These are phyloP conservation scores for Macroteleia sp. DNA, from an alignment of 2,888 invertebrate species.

Conservation along the genomic window DNA sequence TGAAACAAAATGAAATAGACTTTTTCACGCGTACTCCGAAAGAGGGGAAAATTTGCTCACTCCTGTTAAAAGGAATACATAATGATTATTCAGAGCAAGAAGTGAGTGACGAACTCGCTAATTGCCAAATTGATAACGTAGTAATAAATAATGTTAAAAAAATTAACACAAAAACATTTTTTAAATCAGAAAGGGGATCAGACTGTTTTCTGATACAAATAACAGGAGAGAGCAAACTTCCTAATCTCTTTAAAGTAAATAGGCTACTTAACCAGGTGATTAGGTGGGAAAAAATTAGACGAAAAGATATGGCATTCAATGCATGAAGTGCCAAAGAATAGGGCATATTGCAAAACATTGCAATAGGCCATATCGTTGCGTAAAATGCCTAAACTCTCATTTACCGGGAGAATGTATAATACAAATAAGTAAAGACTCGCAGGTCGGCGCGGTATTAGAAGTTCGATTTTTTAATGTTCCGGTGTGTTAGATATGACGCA, in stretches of 20 bases:
- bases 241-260: background rate
- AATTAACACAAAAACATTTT: background rate
- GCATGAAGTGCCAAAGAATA: slow-evolving; percentile 1
- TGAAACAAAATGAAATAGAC: background rate
- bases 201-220: background rate
- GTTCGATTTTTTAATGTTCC: too few relatives aligned
- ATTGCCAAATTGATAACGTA: background rate
- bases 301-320: background rate
- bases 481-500: too few relatives aligned
- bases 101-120: background rate
- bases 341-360: too few relatives aligned
- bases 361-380: background rate
- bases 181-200: background rate
- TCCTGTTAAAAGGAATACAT: background rate
- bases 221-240: background rate
- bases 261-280: background rate
- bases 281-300: background rate
- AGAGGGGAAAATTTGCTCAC: background rate
- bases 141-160: background rate
- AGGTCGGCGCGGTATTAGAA: too few relatives aligned
- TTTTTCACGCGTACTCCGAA: background rate
- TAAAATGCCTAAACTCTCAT: background rate
- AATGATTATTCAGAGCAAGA: background rate
- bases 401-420: background rate
- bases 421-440: background rate